Percentiles rank a stretch among this genome's conserved stretches.
Evolutionary conservation across 2,113 vertebrate genomes (phyloP).

Genomic region (Entelurus aequoreus): DNA sequence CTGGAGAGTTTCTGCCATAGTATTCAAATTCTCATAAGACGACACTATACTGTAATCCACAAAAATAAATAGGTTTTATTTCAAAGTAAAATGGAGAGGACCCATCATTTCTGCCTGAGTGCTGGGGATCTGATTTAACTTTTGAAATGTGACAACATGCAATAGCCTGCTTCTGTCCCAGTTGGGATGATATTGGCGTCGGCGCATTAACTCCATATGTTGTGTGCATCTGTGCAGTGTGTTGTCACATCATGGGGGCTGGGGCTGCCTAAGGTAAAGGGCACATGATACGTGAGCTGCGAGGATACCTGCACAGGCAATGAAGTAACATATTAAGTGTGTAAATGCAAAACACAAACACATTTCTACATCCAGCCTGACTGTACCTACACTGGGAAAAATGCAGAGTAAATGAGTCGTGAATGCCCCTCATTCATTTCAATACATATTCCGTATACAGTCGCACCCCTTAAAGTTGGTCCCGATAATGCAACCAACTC

Average conservation of each 20-base stretch:
- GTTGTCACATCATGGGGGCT: conserved; percentile 72
- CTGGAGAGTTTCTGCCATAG: conserved; percentile 68
- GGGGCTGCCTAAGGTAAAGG: background rate
- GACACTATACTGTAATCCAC: conserved; percentile 58
- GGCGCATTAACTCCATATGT: conserved; percentile 78
- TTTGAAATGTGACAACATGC: conserved; percentile 59
- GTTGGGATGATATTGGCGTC: conserved; percentile 91
- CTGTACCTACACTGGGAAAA: too few species aligned
- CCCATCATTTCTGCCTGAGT: conserved; percentile 88
- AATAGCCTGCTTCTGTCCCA: conserved; percentile 78
- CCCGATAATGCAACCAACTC: too few species aligned
- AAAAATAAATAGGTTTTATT: conserved; percentile 79
- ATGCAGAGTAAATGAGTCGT: too few species aligned
- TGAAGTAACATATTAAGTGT: too few species aligned
- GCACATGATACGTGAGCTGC: too few species aligned
- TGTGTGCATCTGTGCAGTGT: conserved; percentile 56
- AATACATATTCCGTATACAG: too few species aligned
- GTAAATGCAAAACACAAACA: too few species aligned
- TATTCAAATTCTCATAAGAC: conserved; percentile 49
- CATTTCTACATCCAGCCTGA: too few species aligned
- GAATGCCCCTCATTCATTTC: too few species aligned
- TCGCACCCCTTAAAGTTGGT: too few species aligned
- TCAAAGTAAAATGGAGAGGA: conserved; percentile 88
- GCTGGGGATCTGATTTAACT: conserved; percentile 93
- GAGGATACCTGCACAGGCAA: too few species aligned